Evolutionary conservation across 1,140 invertebrate genomes (phyloP).

Genomic region (Neoseiulus cucumeris): DNA sequence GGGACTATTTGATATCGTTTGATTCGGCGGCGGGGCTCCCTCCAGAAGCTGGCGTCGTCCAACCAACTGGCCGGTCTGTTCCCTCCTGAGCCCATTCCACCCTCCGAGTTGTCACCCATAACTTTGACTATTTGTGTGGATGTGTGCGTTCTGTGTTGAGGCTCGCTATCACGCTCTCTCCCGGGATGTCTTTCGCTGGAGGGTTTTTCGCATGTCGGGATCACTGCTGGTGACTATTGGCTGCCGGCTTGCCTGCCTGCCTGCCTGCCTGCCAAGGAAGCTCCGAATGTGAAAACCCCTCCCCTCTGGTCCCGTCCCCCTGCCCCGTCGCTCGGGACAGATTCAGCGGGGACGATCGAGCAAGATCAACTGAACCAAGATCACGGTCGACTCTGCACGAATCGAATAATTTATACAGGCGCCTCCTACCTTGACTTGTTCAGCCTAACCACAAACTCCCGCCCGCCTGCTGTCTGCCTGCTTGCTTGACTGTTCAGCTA

Average conservation of each 20-base stretch:
- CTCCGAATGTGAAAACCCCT: no score
- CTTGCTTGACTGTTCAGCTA: no score
- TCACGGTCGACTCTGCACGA: not conserved
- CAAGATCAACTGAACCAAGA: not conserved
- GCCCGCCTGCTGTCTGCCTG: no score
- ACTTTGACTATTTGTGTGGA: conserved; percentile 12
- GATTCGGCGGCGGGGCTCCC: not conserved
- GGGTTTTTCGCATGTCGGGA: no score
- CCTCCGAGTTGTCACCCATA: conserved; percentile 8
- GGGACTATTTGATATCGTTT: conserved; percentile 9
- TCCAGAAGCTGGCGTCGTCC: not conserved
- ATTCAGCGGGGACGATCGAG: not conserved
- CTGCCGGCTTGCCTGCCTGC: no score
- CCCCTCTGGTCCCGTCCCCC: no score
- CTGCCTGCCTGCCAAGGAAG: no score
- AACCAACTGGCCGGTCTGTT: not conserved
- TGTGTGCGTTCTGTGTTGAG: not conserved
- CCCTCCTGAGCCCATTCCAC: conserved; percentile 8
- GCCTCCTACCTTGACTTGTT: not conserved
- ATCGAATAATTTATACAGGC: conserved; percentile 9
- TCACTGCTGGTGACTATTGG: no score
- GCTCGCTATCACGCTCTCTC: no score
- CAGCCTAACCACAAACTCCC: no score
- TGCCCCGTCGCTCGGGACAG: no score
- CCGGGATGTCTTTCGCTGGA: no score